These are phyloP conservation scores for Acleris holmiana DNA, from an alignment of 2,888 invertebrate genomes.

Conservation along the genomic window DNA sequence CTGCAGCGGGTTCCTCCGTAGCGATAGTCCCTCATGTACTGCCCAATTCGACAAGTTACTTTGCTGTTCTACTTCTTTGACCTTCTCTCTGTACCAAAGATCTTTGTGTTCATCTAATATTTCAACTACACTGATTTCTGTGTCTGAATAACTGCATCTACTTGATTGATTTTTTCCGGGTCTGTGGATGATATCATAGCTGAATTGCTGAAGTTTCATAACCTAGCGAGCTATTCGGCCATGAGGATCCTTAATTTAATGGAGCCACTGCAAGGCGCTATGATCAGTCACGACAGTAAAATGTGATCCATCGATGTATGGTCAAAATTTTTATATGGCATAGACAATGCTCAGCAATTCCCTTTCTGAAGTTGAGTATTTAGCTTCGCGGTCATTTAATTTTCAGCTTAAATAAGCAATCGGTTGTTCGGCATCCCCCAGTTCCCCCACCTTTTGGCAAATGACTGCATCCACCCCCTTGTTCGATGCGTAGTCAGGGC, in stretches of 20 bases:
- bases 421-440: background rate
- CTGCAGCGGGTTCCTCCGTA: background rate
- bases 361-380: constrained; percentile 8
- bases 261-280: constrained; percentile 35
- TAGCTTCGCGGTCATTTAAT: background rate
- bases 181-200: background rate
- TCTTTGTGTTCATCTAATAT: constrained; percentile 6
- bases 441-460: background rate
- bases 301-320: constrained; percentile 34
- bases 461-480: constrained; percentile 23
- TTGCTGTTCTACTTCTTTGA: background rate
- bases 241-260: constrained; percentile 38
- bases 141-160: background rate
- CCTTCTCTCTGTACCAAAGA: constrained; percentile 1
- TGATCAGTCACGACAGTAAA: constrained; percentile 36
- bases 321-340: constrained; percentile 28
- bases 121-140: background rate
- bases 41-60: background rate
- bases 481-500: constrained; percentile 7
- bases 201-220: constrained; percentile 35
- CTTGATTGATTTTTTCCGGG: background rate
- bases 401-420: constrained; percentile 7
- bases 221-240: constrained; percentile 38
- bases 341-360: constrained; percentile 2
- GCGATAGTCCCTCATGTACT: background rate